Evolutionary conservation across 1,140 invertebrate species (phyloP).

Genomic region (Eupristina koningsbergeri): DNA sequence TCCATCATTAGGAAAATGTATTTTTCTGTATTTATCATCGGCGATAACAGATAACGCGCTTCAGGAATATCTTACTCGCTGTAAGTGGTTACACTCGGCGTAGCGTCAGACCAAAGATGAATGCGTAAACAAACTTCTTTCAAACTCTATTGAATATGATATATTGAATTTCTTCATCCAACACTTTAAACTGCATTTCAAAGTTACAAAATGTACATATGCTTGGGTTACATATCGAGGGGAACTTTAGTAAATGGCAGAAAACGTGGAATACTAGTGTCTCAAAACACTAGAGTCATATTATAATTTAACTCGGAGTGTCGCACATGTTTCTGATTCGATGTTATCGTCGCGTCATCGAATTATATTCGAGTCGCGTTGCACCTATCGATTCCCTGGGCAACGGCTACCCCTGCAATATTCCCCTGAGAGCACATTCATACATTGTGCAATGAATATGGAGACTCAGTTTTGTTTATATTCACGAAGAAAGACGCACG

Average conservation of each 20-base stretch:
- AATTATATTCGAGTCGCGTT: background rate
- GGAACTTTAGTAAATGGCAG: background rate
- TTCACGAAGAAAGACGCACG: background rate
- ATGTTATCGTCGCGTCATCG: slow-evolving; percentile 21
- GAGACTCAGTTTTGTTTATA: background rate
- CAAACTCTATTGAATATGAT: background rate
- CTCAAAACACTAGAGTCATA: background rate
- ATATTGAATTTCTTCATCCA: background rate
- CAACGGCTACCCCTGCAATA: background rate
- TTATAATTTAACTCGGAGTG: background rate
- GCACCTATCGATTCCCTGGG: background rate
- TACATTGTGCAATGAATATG: background rate
- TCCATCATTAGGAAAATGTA: background rate
- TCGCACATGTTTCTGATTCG: background rate
- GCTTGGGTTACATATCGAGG: background rate
- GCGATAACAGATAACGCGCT: background rate
- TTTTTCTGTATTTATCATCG: background rate
- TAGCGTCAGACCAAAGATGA: background rate
- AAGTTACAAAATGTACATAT: background rate
- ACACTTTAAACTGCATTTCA: background rate
- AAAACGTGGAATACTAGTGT: background rate
- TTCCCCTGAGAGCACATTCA: background rate
- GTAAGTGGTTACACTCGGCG: background rate
- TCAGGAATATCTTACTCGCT: background rate
- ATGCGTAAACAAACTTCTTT: background rate